Evolutionary conservation across 35 echinoderm and acorn worm species (phyloP).

Genomic region (Eucidaris tribuloides): DNA sequence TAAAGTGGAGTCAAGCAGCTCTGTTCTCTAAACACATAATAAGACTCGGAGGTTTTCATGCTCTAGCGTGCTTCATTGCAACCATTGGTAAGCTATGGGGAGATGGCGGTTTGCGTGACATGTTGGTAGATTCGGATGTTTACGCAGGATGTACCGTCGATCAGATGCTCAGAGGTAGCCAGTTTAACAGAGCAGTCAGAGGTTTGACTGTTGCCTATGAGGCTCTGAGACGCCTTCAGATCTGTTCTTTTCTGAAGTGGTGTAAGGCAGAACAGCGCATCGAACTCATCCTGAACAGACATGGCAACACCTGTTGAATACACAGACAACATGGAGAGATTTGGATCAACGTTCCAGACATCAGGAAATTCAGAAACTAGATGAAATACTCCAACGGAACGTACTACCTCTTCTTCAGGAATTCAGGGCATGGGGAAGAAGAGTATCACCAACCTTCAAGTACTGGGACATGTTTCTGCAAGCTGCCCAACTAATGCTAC

Average conservation of each 20-base stretch:
- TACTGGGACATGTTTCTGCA: neutral
- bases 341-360: no score
- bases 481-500: neutral
- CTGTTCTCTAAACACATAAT: neutral
- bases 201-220: neutral
- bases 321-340: no score
- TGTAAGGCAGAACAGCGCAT: no score
- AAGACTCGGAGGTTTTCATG: neutral
- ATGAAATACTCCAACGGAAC: neutral
- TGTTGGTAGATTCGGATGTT: neutral
- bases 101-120: neutral
- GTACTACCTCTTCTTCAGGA: neutral
- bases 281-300: no score
- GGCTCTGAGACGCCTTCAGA: neutral
- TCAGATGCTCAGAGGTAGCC: neutral
- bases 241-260: neutral
- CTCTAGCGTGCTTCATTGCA: neutral
- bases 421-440: neutral
- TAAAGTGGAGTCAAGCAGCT: neutral
- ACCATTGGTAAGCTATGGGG: constrained; percentile 6
- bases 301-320: no score
- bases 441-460: neutral
- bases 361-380: no score
- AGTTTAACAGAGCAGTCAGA: neutral
- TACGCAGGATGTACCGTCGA: neutral